Evolutionary conservation across 2,797 vertebrate genomes (phyloP), one percentile per base, ranked within the genome.

Genomic region (Sandelia bainsii): DNA sequence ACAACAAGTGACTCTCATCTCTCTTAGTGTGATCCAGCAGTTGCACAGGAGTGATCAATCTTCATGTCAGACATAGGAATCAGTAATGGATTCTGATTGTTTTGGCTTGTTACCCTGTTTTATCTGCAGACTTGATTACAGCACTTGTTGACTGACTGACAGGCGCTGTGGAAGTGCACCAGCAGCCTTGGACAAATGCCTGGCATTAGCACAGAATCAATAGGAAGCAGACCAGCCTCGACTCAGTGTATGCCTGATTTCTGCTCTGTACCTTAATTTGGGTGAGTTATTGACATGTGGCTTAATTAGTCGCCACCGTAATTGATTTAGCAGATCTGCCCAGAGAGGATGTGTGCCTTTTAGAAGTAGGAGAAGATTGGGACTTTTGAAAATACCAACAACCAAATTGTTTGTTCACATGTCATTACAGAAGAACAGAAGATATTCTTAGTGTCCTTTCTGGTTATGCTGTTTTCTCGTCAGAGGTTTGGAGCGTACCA

Each of bases 281-380:
- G 85, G 91, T 89, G 90, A 88, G 79, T 69, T 92, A 92, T 92
- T 91, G 89, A 91, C 86, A 69, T 45, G 54, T 17, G 64, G 81
- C 70, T 86, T 90, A 87, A 92, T 92, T 91, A 86, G 74, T 59
- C 11, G 46, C 48, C 54, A 75, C 46, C 29, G 44, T 79, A 84
- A 91, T 89, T 82, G 80, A 92, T 91, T 87, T 13, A 70, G 64
- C 45, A 20, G 44, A 25, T 72, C 59, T 48, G 62, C 27, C 3
- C 32, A 20, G 49, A 72, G 67, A 62, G n/a, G 49, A 73, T 37
- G 29, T 0, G 0, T 57, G 17, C 27, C 32, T 79, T 82, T 60
- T 34, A 42, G 34, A 62, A 73, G 53, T 8, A 17, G 16, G 27
- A 64, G 58, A 63, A 62, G 49, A 73, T 2, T 8, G 46, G n/a